These are phyloP conservation scores for Myiozetetes cayanensis DNA, from an alignment of 2,113 vertebrate genomes.

Conservation along the genomic window DNA sequence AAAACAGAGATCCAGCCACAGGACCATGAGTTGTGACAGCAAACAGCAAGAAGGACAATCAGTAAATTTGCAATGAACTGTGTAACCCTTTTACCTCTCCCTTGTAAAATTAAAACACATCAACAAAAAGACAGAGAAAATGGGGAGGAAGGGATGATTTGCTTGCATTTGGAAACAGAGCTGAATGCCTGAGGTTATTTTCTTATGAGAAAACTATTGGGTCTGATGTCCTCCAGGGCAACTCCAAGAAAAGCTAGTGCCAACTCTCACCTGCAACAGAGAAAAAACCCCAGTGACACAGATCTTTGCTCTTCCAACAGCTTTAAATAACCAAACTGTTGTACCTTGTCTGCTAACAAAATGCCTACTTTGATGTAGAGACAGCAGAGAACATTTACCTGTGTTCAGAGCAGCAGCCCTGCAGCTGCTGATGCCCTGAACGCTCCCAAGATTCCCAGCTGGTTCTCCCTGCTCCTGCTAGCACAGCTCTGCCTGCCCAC, in stretches of 20 bases:
- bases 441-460: background rate
- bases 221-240: background rate
- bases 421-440: background rate
- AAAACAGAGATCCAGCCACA: background rate
- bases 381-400: background rate
- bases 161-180: background rate
- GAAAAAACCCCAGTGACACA: background rate
- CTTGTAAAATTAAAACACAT: background rate
- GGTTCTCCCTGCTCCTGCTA: background rate
- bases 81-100: background rate
- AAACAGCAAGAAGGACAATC: background rate
- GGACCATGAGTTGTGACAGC: background rate
- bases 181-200: background rate
- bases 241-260: background rate
- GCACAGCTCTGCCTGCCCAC: background rate
- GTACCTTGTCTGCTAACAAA: constrained; percentile 1
- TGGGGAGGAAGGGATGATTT: background rate
- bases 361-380: background rate
- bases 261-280: background rate
- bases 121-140: background rate
- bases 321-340: background rate
- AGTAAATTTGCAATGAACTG: background rate
- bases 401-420: background rate
- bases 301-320: background rate
- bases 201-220: background rate